Conservation (phyloP, 2,888 invertebrate genomes). For the Megamerina dolium region DNA sequence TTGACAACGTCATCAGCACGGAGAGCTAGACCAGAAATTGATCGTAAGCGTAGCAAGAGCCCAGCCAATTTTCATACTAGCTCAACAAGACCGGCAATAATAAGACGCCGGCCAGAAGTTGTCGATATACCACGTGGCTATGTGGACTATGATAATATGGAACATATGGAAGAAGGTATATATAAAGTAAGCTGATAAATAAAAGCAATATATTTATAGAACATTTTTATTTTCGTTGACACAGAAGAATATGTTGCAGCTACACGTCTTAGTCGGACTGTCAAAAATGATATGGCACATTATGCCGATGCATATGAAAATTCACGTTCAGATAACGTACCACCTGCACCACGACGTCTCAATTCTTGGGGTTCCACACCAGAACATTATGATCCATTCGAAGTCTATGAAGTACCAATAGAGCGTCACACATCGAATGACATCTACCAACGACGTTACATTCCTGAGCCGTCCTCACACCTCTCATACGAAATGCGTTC, state of each 20-base stretch:
- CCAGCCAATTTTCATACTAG: not conserved
- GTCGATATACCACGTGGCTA: slow-evolving; percentile 41
- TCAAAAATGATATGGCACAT: slow-evolving; percentile 36
- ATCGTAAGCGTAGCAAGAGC: not conserved
- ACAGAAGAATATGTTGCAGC: slow-evolving; percentile 30
- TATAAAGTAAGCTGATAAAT: not conserved
- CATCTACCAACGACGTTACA: slow-evolving; percentile 31
- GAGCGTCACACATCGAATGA: slow-evolving; percentile 39
- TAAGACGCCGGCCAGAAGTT: slow-evolving; percentile 20
- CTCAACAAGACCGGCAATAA: not conserved
- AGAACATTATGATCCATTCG: slow-evolving; percentile 40
- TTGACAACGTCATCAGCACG: slow-evolving; percentile 13
- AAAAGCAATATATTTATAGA: no score
- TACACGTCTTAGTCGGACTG: slow-evolving; percentile 34
- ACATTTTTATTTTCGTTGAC: not conserved
- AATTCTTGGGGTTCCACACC: slow-evolving; percentile 25
- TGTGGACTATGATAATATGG: slow-evolving; percentile 48
- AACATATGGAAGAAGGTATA: slow-evolving; percentile 43
- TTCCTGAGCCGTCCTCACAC: slow-evolving; percentile 36
- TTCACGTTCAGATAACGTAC: slow-evolving; percentile 15
- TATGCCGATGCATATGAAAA: slow-evolving; percentile 14
- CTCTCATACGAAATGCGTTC: slow-evolving; percentile 46
- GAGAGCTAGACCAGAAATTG: slow-evolving; percentile 9
- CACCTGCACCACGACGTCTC: slow-evolving; percentile 22
- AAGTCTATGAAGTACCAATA: slow-evolving; percentile 42